Evolutionary conservation across 2,113 vertebrate species (phyloP).

Genomic region (Damaliscus lunatus): DNA sequence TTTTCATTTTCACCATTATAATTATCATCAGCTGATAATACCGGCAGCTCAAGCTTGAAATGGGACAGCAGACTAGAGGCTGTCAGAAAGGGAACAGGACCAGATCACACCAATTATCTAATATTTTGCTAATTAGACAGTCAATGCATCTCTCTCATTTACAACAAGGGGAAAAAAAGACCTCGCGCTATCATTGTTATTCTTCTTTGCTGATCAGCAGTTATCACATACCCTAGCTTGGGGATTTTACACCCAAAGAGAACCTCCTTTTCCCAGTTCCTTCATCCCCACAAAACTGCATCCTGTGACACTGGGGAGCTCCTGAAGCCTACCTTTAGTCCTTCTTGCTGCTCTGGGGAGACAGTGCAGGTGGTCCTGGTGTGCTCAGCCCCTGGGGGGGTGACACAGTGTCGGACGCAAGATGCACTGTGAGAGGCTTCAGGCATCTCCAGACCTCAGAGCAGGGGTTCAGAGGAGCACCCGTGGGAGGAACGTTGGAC

Average conservation of each 20-base stretch:
- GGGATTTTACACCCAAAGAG: neutral
- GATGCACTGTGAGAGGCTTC: neutral
- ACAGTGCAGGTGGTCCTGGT: fast-evolving
- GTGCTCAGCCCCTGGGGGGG: fast-evolving
- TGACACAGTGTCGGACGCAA: fast-evolving
- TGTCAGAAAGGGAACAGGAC: constrained; percentile 49
- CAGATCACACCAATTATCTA: constrained; percentile 60
- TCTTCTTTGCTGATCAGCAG: neutral
- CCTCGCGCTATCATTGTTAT: fast-evolving
- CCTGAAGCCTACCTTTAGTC: neutral
- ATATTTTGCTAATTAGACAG: constrained; percentile 64
- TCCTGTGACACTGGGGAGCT: fast-evolving
- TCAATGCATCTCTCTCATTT: neutral
- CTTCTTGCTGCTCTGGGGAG: neutral
- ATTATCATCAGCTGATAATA: constrained; percentile 16
- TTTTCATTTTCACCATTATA: constrained; percentile 57
- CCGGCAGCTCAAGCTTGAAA: constrained; percentile 50
- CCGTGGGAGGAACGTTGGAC: fast-evolving
- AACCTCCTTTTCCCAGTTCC: neutral
- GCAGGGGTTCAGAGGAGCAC: neutral
- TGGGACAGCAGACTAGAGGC: neutral
- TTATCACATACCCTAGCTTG: neutral
- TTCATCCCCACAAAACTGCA: fast-evolving
- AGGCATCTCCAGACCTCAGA: neutral
- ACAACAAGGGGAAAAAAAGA: neutral